Base-by-base conservation (phyloP, 92 coral and sea anemone species). In the Epizoanthus rinbou region DNA sequence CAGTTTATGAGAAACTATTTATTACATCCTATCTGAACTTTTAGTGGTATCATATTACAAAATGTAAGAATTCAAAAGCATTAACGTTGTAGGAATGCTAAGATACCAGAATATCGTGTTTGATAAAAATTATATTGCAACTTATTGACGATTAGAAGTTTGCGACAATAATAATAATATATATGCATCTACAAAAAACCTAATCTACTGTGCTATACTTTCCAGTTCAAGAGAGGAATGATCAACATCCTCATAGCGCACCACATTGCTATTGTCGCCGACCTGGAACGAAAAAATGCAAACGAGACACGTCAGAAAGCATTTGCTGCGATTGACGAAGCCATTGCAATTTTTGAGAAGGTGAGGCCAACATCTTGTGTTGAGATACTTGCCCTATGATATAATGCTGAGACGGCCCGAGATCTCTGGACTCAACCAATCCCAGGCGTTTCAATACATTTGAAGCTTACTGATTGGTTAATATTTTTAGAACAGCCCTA, bases 211-310 rank as follows among this genome's bases (percentile, higher is more conserved):
- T 15, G 73, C 76, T 33, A 19, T 57, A 85, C 87, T 28, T 18
- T 71, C 50, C 87, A 95, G 98, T 94, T 88, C 79, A 95, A 95
- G 86, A 88, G 92, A 57, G 97, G 91, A 2, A 71, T 88, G 91
- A 89, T 93, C n/a, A 84, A 90, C 37, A 91, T 95, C 11, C 85
- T 95, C 24, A 91, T 93, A 70, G 91, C 97, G 16, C 98, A 95
- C 74, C 98, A 95, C 56, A 76, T 95, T 54, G 88, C 94, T 70
- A 95, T 95, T 37, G 98, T 95, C 67, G 98, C 98, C 0, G 98
- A 95, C 68, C 82, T 95, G 45, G 93, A 93, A n/a, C 66, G 24
- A 28, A 64, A 35, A 18, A 79, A 86, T 65, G 69, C 91, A 50
- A 84, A 76, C 17, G 65, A 88, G 24, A 89, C 92, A 25, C 67